phyloP scores from a whole-genome alignment of 2,888 invertebrate species.

The Agapostemon virescens region DNA sequence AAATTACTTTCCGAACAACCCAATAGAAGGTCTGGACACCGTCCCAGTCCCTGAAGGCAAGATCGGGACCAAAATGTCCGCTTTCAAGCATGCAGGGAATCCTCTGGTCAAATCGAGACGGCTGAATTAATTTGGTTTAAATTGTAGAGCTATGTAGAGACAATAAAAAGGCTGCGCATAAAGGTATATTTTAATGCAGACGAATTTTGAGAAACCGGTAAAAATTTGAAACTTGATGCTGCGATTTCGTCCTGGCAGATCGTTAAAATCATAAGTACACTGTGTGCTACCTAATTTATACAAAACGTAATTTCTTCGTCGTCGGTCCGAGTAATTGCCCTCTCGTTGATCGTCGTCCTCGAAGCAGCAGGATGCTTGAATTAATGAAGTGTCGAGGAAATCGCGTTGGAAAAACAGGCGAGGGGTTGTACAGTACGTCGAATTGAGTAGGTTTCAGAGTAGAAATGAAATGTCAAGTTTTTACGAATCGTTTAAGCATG shows the following conservation, averaged over 20 bases:
- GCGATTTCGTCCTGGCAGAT: background rate
- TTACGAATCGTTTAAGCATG: background rate
- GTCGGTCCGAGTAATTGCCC: constrained; percentile 1
- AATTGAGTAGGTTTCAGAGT: background rate
- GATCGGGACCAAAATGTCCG: too few species aligned
- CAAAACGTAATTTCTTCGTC: background rate
- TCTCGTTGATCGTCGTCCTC: background rate
- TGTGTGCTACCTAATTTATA: background rate
- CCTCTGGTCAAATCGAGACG: too few species aligned
- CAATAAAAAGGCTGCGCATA: too few species aligned
- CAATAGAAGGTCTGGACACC: too few species aligned
- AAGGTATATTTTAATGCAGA: too few species aligned
- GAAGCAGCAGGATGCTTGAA: constrained; percentile 1
- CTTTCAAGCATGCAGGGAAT: too few species aligned
- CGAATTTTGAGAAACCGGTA: background rate
- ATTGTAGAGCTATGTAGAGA: too few species aligned
- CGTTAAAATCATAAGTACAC: background rate
- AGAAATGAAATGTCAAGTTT: background rate
- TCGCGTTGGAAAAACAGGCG: background rate
- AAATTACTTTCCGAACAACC: too few species aligned
- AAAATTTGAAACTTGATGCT: background rate
- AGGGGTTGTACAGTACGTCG: background rate
- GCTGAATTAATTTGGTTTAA: too few species aligned
- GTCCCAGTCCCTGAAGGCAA: too few species aligned
- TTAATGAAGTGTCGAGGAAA: constrained; percentile 11